Evolutionary conservation across 1,140 invertebrate species (phyloP).

Genomic region (Monochamus saltuarius): DNA sequence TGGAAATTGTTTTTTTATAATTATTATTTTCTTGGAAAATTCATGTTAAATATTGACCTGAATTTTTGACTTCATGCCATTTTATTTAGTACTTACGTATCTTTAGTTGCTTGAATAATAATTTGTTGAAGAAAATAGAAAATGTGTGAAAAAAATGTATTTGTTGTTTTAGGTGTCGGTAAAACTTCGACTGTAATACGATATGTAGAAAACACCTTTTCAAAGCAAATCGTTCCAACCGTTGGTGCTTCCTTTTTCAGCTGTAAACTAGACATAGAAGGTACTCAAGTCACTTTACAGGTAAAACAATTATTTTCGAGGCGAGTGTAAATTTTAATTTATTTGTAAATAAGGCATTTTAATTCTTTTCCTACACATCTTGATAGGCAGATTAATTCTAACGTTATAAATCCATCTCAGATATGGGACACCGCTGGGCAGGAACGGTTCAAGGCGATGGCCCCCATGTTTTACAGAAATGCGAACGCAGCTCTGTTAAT

Average conservation of each 20-base stretch:
- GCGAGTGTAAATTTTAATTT: too few species aligned
- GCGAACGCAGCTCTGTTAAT: constrained; percentile 85
- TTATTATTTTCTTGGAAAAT: too few species aligned
- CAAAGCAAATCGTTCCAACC: constrained; percentile 72
- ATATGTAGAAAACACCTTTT: constrained; percentile 77
- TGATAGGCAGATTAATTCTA: neutral
- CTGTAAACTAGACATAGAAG: constrained; percentile 72
- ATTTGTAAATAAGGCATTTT: too few species aligned
- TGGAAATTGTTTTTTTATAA: too few species aligned
- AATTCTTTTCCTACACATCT: constrained; percentile 18
- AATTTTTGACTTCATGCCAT: too few species aligned
- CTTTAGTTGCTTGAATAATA: too few species aligned
- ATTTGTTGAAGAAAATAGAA: neutral
- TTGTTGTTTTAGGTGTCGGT: constrained; percentile 69
- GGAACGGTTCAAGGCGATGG: constrained; percentile 81
- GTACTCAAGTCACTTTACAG: constrained; percentile 71
- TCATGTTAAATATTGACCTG: too few species aligned
- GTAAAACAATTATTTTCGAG: constrained; percentile 50
- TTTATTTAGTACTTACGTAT: too few species aligned
- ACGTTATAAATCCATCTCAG: constrained; percentile 51
- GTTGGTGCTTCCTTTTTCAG: constrained; percentile 88
- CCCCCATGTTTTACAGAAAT: constrained; percentile 91
- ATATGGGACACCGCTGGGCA: constrained; percentile 92
- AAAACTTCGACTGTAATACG: constrained; percentile 82
- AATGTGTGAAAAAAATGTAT: constrained; percentile 3